Percentiles rank a stretch among this genome's conserved stretches.
phyloP scores from a whole-genome alignment of 2,113 vertebrate species.

The Notothenia rossii region DNA sequence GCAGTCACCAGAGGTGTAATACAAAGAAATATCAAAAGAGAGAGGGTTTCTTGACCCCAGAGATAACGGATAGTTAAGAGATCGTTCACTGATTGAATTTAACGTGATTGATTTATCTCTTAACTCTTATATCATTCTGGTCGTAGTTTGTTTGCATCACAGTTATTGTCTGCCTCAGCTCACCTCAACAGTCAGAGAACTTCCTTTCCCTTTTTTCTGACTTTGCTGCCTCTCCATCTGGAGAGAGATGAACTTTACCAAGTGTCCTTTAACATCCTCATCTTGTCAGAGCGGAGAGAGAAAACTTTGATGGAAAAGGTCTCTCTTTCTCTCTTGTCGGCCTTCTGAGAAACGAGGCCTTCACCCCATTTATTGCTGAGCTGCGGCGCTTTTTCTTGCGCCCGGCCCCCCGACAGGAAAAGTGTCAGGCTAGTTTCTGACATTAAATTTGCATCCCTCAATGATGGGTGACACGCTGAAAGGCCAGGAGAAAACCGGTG shows the following conservation, averaged over 20 bases:
- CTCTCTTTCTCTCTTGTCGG: constrained; percentile 46
- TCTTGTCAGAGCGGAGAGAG: constrained; percentile 58
- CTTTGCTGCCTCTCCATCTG: constrained; percentile 6
- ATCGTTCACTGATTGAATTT: neutral
- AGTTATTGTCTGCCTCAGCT: neutral
- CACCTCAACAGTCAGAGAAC: neutral
- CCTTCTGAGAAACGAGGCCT: constrained; percentile 64
- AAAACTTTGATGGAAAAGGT: constrained; percentile 78
- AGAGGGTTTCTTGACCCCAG: too few relatives aligned
- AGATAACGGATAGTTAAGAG: neutral
- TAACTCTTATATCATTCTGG: neutral
- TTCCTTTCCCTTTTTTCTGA: neutral
- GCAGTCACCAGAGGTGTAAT: too few relatives aligned
- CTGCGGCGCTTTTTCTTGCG: constrained; percentile 64
- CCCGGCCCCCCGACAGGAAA: constrained; percentile 80
- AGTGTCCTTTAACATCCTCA: constrained; percentile 62
- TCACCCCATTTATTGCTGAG: constrained; percentile 87
- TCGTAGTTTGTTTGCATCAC: neutral
- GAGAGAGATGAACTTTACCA: constrained; percentile 59
- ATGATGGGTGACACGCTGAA: constrained; percentile 95
- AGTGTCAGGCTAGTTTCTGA: constrained; percentile 97
- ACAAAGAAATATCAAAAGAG: too few relatives aligned
- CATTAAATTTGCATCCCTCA: constrained; percentile 92
- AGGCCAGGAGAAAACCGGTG: constrained; percentile 96
- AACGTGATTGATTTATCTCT: too few relatives aligned